These are phyloP conservation scores for Larimichthys crocea DNA, from an alignment of 2,113 vertebrate species.

Conservation along the genomic window DNA sequence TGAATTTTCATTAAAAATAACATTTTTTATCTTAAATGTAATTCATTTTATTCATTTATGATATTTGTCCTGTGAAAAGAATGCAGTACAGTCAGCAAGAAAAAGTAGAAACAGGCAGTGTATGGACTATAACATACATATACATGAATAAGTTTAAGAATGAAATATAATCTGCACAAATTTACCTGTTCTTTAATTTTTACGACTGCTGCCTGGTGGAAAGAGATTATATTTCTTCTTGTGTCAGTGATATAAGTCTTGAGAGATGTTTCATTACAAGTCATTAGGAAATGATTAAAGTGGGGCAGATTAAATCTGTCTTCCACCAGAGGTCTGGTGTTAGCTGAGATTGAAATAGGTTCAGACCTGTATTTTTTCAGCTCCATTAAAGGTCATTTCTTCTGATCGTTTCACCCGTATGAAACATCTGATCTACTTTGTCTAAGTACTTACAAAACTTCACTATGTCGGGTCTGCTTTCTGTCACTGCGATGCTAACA, in stretches of 20 bases:
- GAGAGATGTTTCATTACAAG: conserved; percentile 36
- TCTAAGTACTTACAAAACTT: background rate
- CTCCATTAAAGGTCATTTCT: conserved; percentile 22
- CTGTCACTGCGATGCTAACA: background rate
- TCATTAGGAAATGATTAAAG: conserved; percentile 40
- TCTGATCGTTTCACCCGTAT: background rate
- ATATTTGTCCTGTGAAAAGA: background rate
- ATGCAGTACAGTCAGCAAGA: background rate
- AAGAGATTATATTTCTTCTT: conserved; percentile 4
- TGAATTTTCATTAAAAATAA: background rate
- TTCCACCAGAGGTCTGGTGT: conserved; percentile 16
- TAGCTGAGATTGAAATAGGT: background rate
- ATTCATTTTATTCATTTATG: background rate
- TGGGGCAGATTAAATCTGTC: conserved; percentile 42
- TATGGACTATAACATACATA: background rate
- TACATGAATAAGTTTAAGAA: background rate
- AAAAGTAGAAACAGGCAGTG: background rate
- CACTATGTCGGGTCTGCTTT: background rate
- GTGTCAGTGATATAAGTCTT: conserved; percentile 17
- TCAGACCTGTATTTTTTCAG: conserved; percentile 1
- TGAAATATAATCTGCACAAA: background rate
- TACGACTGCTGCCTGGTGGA: background rate
- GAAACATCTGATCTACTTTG: background rate
- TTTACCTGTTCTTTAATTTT: background rate
- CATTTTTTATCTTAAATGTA: background rate